Conservation (phyloP, 2,113 vertebrate species). For the chimpanzee (Pan troglodytes) region NHGRI_mPanTro3-v2.1_pri NC_072411.2:142392001-142392500, state of each 20-base stretch:
- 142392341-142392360: fast-evolving
- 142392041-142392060: fast-evolving
- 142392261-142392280: too few relatives aligned
- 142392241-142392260: too few relatives aligned
- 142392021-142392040: background rate
- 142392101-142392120: background rate
- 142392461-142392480: too few relatives aligned
- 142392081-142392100: background rate
- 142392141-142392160: fast-evolving
- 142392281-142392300: background rate
- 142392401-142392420: background rate
- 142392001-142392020: fast-evolving
- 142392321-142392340: background rate
- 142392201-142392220: too few relatives aligned
- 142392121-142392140: fast-evolving
- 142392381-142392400: fast-evolving
- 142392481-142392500: fast-evolving
- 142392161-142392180: too few relatives aligned
- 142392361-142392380: background rate
- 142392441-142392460: too few relatives aligned
- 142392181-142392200: fast-evolving
- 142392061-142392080: background rate
- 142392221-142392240: fast-evolving
- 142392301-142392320: fast-evolving
- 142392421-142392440: too few relatives aligned